A percentile compares a stretch with the other conserved stretches of the same genome.
phyloP scores from a whole-genome alignment of 2,113 vertebrate species.

The Delphinus delphis region DNA sequence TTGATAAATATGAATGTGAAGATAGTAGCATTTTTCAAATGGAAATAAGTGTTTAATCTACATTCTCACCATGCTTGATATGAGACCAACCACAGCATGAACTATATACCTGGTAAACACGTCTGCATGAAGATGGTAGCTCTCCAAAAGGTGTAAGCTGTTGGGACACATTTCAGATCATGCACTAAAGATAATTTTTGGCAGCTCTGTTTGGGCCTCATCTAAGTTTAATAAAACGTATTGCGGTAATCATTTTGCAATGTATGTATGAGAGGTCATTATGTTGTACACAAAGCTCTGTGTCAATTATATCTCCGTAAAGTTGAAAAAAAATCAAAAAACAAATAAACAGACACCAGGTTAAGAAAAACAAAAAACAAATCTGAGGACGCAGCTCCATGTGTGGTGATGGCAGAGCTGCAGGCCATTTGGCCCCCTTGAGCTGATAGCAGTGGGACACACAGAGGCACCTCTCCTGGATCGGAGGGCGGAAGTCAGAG shows the following conservation, averaged over 20 bases:
- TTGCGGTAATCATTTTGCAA: neutral
- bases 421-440: rapidly evolving
- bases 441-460: neutral
- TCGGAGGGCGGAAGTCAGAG: neutral
- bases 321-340: neutral
- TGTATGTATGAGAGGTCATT: neutral
- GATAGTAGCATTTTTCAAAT: neutral
- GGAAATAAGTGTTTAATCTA: neutral
- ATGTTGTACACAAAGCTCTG: neutral
- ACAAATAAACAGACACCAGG: neutral
- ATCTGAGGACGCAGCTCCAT: neutral
- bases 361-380: neutral
- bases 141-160: neutral
- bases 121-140: neutral
- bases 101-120: neutral
- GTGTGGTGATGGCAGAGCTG: too few relatives aligned
- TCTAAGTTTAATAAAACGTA: neutral
- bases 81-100: neutral
- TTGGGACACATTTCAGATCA: neutral
- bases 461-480: rapidly evolving
- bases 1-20: neutral
- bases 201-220: neutral
- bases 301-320: neutral
- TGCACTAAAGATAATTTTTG: neutral
- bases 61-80: neutral